Evolutionary conservation across 2,888 invertebrate genomes (phyloP).

Genomic region (Sphaerophoria taeniata): DNA sequence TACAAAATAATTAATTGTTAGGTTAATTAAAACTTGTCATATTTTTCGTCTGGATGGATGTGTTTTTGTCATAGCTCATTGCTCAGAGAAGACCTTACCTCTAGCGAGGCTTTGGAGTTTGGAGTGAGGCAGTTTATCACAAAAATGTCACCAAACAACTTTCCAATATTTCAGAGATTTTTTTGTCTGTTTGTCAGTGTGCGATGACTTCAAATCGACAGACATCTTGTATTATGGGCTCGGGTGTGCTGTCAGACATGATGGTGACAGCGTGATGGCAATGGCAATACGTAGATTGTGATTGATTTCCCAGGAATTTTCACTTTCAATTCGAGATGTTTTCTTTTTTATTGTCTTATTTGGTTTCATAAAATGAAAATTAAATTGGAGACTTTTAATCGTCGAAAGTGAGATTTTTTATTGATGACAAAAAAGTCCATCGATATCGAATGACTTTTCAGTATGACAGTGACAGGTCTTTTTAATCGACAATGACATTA

Average conservation of each 20-base stretch:
- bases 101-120: background rate
- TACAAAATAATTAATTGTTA: slow-evolving; percentile 26
- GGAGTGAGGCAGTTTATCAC: slow-evolving; percentile 34
- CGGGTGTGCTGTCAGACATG: too few relatives aligned
- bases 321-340: slow-evolving; percentile 52
- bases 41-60: slow-evolving; percentile 36
- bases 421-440: background rate
- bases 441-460: background rate
- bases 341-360: background rate
- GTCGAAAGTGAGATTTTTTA: background rate
- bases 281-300: slow-evolving; percentile 18
- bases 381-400: background rate
- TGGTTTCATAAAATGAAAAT: background rate
- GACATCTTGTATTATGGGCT: background rate
- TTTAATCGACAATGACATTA: too few relatives aligned
- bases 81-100: slow-evolving; percentile 10
- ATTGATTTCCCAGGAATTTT: slow-evolving; percentile 63
- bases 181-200: slow-evolving; percentile 1
- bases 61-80: slow-evolving; percentile 12
- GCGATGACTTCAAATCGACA: slow-evolving; percentile 36
- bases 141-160: slow-evolving; percentile 67
- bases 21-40: slow-evolving; percentile 60
- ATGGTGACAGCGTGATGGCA: slow-evolving; percentile 17
- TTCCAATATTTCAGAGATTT: slow-evolving; percentile 51
- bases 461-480: background rate